These are phyloP conservation scores for Trididemnum nubilum DNA, from an alignment of 23 tunicate species.

Conservation along the genomic window DNA sequence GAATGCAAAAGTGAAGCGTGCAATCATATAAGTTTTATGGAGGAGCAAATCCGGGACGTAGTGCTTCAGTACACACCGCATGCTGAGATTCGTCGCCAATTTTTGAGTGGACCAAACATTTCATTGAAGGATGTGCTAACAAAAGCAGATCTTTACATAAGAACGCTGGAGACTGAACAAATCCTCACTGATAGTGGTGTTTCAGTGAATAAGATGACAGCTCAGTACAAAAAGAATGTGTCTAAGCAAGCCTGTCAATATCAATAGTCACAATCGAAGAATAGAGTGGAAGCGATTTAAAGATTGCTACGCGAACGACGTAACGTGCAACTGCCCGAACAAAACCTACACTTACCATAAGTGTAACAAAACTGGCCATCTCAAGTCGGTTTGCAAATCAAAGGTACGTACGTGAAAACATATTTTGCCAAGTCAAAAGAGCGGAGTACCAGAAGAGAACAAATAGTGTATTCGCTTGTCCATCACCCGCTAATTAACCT, in stretches of 20 bases:
- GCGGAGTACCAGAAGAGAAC: too few relatives aligned
- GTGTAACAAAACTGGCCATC: not conserved
- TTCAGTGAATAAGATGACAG: not conserved
- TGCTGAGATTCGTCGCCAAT: slow-evolving; percentile 9
- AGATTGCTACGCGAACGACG: slow-evolving; percentile 5
- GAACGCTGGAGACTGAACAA: not conserved
- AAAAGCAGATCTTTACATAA: not conserved
- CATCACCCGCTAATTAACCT: too few relatives aligned
- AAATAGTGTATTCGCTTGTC: too few relatives aligned
- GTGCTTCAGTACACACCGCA: slow-evolving; percentile 12
- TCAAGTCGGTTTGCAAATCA: slow-evolving; percentile 1
- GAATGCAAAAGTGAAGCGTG: slow-evolving; percentile 24
- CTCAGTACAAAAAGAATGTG: not conserved
- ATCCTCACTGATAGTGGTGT: not conserved
- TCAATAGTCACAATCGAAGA: not conserved
- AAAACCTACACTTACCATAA: not conserved
- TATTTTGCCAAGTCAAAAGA: not conserved
- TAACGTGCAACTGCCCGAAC: not conserved
- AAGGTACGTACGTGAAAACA: not conserved
- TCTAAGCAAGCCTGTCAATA: not conserved
- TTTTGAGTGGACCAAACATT: not conserved
- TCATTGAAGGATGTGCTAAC: not conserved
- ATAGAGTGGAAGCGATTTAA: not conserved
- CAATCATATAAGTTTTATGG: too few relatives aligned
- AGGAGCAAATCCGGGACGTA: slow-evolving; percentile 12